Conservation (phyloP, 2,797 vertebrate species). For the Labroides dimidiatus region DNA sequence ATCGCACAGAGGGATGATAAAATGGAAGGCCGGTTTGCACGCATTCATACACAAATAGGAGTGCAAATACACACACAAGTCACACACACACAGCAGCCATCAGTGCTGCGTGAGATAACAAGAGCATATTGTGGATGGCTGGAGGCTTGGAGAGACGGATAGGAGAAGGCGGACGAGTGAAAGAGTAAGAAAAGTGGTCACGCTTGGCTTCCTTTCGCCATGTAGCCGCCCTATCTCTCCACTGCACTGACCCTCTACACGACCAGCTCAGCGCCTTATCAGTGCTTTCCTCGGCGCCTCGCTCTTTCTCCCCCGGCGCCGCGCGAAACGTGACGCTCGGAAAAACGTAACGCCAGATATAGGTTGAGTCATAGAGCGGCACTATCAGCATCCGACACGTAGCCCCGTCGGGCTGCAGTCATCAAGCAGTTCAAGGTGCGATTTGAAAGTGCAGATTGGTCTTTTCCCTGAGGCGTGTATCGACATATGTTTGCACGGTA, state of each 20-base stretch:
- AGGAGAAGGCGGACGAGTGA: conserved; percentile 54
- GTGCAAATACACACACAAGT: conserved; percentile 3
- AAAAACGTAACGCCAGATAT: conserved; percentile 48
- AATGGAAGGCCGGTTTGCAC: conserved; percentile 2
- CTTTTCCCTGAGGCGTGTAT: conserved; percentile 33
- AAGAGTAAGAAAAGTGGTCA: conserved; percentile 67
- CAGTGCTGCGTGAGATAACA: conserved; percentile 66
- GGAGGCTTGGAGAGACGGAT: conserved; percentile 52
- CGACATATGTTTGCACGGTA: conserved; percentile 31
- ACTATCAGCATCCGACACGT: conserved; percentile 74
- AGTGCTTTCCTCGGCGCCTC: conserved; percentile 47
- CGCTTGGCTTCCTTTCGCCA: conserved; percentile 66
- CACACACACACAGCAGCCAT: conserved; percentile 29
- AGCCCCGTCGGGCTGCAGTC: conserved; percentile 58
- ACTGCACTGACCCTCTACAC: conserved; percentile 74
- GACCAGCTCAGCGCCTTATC: conserved; percentile 70
- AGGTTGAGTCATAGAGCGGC: conserved; percentile 70
- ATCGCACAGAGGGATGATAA: conserved; percentile 32
- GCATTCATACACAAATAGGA: conserved; percentile 44
- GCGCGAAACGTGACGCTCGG: conserved; percentile 24
- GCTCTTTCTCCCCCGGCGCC: conserved; percentile 41
- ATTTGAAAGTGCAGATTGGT: conserved; percentile 52
- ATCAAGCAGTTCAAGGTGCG: conserved; percentile 60
- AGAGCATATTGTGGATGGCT: conserved; percentile 59
- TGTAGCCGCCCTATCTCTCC: conserved; percentile 73